These are phyloP conservation scores for Nothobranchius kuhntae DNA, from an alignment of 2,113 vertebrate species.

Conservation along the genomic window DNA sequence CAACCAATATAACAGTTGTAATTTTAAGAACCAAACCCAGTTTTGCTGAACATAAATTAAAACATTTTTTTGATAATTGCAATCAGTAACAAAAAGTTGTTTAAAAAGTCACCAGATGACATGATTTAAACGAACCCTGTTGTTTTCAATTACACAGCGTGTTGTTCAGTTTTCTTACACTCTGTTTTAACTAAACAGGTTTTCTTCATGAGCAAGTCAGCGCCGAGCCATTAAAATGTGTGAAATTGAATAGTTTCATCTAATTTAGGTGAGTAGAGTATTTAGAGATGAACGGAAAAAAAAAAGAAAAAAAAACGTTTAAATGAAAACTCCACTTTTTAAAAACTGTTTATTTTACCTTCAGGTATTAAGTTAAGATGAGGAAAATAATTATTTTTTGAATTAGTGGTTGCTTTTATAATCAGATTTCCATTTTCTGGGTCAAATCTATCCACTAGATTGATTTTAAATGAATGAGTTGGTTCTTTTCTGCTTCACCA, in stretches of 20 bases:
- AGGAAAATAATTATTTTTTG: constrained; percentile 43
- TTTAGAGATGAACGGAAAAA: constrained; percentile 69
- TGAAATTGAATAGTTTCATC: constrained; percentile 79
- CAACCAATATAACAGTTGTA: background rate
- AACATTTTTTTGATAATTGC: constrained; percentile 27
- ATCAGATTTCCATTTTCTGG: constrained; percentile 56
- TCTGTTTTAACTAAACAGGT: constrained; percentile 43
- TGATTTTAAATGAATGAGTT: constrained; percentile 2
- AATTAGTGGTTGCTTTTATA: constrained; percentile 17
- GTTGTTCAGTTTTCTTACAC: constrained; percentile 33
- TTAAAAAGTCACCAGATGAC: constrained; percentile 41
- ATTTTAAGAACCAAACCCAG: constrained; percentile 5
- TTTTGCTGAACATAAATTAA: constrained; percentile 16
- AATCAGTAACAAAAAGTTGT: constrained; percentile 36
- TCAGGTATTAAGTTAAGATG: constrained; percentile 43
- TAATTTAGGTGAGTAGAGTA: constrained; percentile 53
- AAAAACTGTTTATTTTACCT: constrained; percentile 44
- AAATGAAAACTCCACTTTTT: constrained; percentile 41
- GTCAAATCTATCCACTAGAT: constrained; percentile 12
- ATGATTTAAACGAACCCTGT: constrained; percentile 58
- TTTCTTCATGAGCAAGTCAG: constrained; percentile 67
- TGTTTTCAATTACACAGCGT: constrained; percentile 58
- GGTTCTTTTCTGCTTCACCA: constrained; percentile 3
- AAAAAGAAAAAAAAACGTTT: constrained; percentile 63
- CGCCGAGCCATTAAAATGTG: constrained; percentile 60